Evolutionary conservation across 2,113 vertebrate species (phyloP).

Genomic region (Boleophthalmus pectinirostris): DNA sequence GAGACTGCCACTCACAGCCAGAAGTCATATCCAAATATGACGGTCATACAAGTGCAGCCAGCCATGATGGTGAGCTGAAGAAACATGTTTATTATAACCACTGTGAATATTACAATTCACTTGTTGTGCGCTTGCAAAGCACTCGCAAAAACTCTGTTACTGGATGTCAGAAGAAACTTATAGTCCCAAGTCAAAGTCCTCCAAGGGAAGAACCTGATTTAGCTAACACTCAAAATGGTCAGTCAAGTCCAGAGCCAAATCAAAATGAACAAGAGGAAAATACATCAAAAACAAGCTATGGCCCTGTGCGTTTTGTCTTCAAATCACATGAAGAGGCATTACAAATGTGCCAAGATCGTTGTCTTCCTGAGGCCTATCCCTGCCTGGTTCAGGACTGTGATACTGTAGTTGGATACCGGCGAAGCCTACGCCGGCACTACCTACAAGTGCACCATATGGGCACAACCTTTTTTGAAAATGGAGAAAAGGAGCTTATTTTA

Average conservation of each 20-base stretch:
- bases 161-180: conserved; percentile 80
- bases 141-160: conserved; percentile 74
- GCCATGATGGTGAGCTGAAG: conserved; percentile 82
- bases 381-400: conserved; percentile 94
- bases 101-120: conserved; percentile 83
- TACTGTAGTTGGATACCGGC: conserved; percentile 86
- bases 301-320: conserved; percentile 29
- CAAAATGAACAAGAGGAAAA: not conserved
- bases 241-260: conserved; percentile 9
- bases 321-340: conserved; percentile 87
- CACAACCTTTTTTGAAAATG: conserved; percentile 69
- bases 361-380: conserved; percentile 83
- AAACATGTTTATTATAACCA: conserved; percentile 88
- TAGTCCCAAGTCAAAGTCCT: conserved; percentile 51
- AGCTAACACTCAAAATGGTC: conserved; percentile 33
- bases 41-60: conserved; percentile 86
- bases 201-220: conserved; percentile 47
- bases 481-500: conserved; percentile 79
- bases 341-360: conserved; percentile 92
- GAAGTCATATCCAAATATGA: conserved; percentile 85
- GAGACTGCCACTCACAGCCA: conserved; percentile 50
- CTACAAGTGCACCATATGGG: conserved; percentile 83
- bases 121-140: conserved; percentile 78
- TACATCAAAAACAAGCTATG: not conserved
- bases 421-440: conserved; percentile 90